Conservation (phyloP, 1,140 invertebrate species). For the Drosophila neocordata region DNA sequence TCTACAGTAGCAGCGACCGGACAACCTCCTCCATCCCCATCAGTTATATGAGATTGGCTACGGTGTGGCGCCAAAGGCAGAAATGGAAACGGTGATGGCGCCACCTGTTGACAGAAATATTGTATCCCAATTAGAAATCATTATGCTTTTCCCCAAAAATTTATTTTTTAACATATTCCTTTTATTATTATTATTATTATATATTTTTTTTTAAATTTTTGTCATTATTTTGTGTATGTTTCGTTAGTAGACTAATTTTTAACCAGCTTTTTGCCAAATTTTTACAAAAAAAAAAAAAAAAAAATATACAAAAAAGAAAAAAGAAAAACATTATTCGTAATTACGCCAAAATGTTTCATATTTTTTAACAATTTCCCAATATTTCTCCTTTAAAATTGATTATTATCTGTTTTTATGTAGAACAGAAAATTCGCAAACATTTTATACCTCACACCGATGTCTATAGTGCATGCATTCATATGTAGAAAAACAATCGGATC, state of each 20-base stretch:
- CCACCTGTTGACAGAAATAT: constrained; percentile 71
- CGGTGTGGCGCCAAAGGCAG: constrained; percentile 72
- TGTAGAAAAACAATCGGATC: too few relatives aligned
- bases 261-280: constrained; percentile 78
- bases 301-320: not conserved
- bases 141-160: constrained; percentile 18
- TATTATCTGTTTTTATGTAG: not conserved
- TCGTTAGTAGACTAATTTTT: constrained; percentile 76
- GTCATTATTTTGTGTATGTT: constrained; percentile 46
- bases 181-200: constrained; percentile 35
- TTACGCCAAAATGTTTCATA: not conserved
- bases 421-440: too few relatives aligned
- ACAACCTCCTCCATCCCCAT: constrained; percentile 17
- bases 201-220: constrained; percentile 42
- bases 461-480: too few relatives aligned
- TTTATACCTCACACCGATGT: too few relatives aligned
- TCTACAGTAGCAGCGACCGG: constrained; percentile 7
- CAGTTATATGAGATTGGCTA: constrained; percentile 70
- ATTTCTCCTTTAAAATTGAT: not conserved
- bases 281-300: constrained; percentile 48
- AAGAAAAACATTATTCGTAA: not conserved
- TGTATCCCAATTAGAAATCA: constrained; percentile 50
- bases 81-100: constrained; percentile 44
- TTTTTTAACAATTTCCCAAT: not conserved
- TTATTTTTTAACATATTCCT: constrained; percentile 4